Evolutionary conservation across 2,113 vertebrate species (phyloP), one percentile per base, ranked within the genome.

Genomic region (Pterocles gutturalis): DNA sequence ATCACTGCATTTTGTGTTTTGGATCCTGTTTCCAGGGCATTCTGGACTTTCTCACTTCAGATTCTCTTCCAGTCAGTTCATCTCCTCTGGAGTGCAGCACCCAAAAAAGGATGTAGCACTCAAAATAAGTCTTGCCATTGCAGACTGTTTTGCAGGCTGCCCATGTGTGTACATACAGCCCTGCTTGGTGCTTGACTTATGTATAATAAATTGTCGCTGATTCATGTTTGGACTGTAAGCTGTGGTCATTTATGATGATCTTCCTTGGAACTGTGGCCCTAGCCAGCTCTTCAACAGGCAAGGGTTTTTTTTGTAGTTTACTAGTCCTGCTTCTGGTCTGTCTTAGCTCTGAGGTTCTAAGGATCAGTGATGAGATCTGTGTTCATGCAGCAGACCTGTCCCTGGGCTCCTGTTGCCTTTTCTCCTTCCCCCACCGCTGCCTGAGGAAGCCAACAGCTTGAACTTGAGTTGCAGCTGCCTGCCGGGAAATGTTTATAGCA

Each of bases 161-260:
- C 6, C 0, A 0, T 11, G 3, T 41, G 21, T 62, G 2, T 70
- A 10, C 3, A 1, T 57, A 61, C 6, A 83, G 24, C 34, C 13
- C 34, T 61, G 16, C 33, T 49, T 55, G 38, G 20, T 64, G 29
- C 54, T 73, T 46, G 53, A 19, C 38, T 38, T 11, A 11, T 38
- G 38, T 38, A 38, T 38, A 38, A 38, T 38, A 38, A 38, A 38
- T 38, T 38, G 38, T 46, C 9, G 20, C 15, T 28, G n/a, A 55
- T 43, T 72, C 24, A 4, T 62, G 41, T 78, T 85, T 75, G 25
- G 28, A 18, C 19, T 85, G 55, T 46, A 49, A 66, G 15, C 34
- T 92, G 53, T 38, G n/a, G 79, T 83, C 17, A 18, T 55, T 66
- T 48, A 16, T 38, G 48, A 16, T 38, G 48, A 13, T 53, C 28